These are phyloP conservation scores for Xestoiulus laeticollis DNA, from an alignment of 2,888 invertebrate species.

Conservation along the genomic window DNA sequence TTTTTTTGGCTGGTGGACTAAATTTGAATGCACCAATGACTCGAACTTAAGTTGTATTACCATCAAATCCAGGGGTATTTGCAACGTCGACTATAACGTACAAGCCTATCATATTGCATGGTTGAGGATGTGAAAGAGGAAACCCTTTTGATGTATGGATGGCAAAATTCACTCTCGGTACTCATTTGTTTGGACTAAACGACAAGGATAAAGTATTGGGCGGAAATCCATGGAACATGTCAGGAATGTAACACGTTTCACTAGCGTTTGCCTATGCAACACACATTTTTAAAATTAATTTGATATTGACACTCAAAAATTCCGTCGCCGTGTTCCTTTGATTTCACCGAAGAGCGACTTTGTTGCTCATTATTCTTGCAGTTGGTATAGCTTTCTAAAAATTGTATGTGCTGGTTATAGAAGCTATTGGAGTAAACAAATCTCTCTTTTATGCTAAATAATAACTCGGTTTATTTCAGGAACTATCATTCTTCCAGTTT, in stretches of 20 bases:
- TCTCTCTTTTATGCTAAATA: not conserved
- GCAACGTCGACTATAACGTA: not conserved
- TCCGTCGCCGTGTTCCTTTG: not conserved
- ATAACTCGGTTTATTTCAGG: not conserved
- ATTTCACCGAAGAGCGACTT: not conserved
- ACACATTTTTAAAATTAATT: not conserved
- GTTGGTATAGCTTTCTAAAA: not conserved
- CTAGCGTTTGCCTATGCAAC: not conserved
- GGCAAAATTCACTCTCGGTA: conserved; percentile 3
- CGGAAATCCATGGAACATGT: not conserved
- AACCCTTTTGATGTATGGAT: not conserved
- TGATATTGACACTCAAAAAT: not conserved
- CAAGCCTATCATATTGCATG: not conserved
- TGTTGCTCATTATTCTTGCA: not conserved
- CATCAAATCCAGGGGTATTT: conserved; percentile 43
- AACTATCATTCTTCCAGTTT: too few relatives aligned
- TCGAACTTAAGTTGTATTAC: conserved; percentile 41
- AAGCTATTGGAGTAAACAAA: not conserved
- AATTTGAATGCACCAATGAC: conserved; percentile 44
- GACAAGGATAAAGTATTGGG: not conserved
- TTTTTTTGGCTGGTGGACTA: conserved; percentile 39
- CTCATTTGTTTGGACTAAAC: not conserved
- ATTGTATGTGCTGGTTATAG: not conserved
- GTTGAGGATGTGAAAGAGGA: conserved; percentile 1
- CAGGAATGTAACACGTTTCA: not conserved